phyloP scores from a whole-genome alignment of 2,888 invertebrate genomes.

The Drosophila hamatofila region DNA sequence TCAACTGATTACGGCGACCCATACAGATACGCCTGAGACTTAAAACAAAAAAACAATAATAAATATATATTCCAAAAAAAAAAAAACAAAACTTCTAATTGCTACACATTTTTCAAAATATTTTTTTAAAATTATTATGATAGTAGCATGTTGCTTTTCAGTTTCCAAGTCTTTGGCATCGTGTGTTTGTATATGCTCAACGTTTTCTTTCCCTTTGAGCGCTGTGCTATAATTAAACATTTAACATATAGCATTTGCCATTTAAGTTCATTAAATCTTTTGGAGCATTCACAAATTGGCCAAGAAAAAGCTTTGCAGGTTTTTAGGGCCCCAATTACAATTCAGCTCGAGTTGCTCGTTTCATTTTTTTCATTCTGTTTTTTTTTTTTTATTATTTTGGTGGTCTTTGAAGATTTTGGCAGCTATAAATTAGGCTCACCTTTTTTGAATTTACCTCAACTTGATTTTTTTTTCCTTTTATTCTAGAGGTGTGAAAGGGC shows the following conservation, averaged over 20 bases:
- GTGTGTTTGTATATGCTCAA: not conserved
- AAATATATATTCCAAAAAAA: constrained; percentile 1
- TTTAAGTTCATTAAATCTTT: constrained; percentile 70
- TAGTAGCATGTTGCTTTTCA: constrained; percentile 18
- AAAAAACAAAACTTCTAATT: constrained; percentile 58
- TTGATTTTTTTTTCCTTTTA: constrained; percentile 13
- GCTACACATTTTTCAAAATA: constrained; percentile 73
- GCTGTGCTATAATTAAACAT: constrained; percentile 70
- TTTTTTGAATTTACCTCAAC: constrained; percentile 24
- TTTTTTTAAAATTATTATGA: constrained; percentile 48
- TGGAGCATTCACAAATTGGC: constrained; percentile 43
- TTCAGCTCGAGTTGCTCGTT: constrained; percentile 55
- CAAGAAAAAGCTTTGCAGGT: constrained; percentile 43
- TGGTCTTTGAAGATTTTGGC: constrained; percentile 53
- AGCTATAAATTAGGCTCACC: constrained; percentile 73
- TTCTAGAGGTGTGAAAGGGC: constrained; percentile 53
- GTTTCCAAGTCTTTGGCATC: constrained; percentile 2
- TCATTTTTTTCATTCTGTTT: constrained; percentile 15
- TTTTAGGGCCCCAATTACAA: constrained; percentile 71
- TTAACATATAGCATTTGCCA: constrained; percentile 52
- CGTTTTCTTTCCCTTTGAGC: constrained; percentile 33
- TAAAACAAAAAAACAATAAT: constrained; percentile 17
- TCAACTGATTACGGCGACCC: constrained; percentile 69
- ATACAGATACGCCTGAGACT: constrained; percentile 26
- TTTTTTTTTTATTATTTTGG: constrained; percentile 5